Percentiles rank a stretch among this genome's conserved stretches.
Conservation (phyloP, 1,140 invertebrate species). For the Caenorhabditis remanei region DNA sequence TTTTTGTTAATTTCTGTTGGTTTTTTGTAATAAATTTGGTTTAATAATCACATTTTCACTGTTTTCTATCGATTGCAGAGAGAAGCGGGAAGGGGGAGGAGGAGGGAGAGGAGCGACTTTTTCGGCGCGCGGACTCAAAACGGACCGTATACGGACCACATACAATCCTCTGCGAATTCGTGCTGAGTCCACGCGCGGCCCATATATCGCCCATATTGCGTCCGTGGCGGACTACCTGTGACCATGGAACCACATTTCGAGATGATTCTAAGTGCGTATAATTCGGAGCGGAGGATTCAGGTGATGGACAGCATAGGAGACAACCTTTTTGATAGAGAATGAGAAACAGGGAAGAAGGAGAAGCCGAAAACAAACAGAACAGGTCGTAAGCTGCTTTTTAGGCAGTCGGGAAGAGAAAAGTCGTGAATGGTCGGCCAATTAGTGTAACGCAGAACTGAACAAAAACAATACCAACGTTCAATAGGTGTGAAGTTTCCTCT, state of each 20-base stretch:
- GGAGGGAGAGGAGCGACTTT: too few species aligned
- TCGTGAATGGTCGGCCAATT: constrained; percentile 36
- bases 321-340: background rate
- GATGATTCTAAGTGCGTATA: background rate
- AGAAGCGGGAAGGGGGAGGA: too few species aligned
- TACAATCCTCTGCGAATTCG: too few species aligned
- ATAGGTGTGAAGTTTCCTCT: background rate
- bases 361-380: constrained; percentile 22
- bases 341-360: background rate
- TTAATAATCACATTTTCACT: too few species aligned
- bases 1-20: too few species aligned
- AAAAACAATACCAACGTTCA: background rate
- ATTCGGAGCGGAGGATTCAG: background rate
- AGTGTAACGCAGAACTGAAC: constrained; percentile 14
- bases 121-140: too few species aligned
- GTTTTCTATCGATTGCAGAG: too few species aligned
- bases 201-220: too few species aligned
- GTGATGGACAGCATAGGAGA: background rate
- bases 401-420: constrained; percentile 15
- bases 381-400: constrained; percentile 42
- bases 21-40: too few species aligned
- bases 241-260: constrained; percentile 64
- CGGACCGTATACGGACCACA: too few species aligned
- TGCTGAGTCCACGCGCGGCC: too few species aligned
- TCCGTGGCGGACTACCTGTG: too few species aligned